Percentiles rank a stretch among this genome's conserved stretches.
Conservation (phyloP, 37 sponge, comb jelly and placozoan species). For the Oopsacas minuta region DNA sequence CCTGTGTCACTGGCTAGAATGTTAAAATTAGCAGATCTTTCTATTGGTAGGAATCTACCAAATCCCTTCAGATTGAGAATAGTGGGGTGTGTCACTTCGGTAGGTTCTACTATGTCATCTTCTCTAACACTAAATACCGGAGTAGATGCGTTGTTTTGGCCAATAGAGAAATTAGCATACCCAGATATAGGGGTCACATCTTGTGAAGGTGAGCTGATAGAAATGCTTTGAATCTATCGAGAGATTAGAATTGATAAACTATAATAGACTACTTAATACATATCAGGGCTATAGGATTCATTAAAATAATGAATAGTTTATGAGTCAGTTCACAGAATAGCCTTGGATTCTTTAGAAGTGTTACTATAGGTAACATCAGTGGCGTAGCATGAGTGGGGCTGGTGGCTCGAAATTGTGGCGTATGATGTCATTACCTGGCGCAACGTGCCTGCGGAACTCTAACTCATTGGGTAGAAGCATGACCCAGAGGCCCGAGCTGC, state of each 20-base stretch:
- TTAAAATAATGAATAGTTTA: too few species aligned
- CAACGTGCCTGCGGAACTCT: too few species aligned
- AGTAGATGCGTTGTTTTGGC: not conserved
- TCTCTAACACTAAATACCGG: not conserved
- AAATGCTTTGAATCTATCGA: not conserved
- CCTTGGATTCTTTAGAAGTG: too few species aligned
- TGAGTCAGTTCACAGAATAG: too few species aligned
- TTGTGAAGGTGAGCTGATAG: not conserved
- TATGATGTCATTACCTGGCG: too few species aligned
- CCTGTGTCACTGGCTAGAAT: constrained; percentile 8
- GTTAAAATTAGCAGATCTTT: not conserved
- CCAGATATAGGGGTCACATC: not conserved
- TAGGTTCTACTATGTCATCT: not conserved
- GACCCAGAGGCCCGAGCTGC: too few species aligned
- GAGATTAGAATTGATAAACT: not conserved
- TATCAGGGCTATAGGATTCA: too few species aligned
- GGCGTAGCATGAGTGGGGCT: too few species aligned
- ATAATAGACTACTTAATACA: too few species aligned
- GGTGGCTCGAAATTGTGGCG: too few species aligned
- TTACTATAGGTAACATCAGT: too few species aligned
- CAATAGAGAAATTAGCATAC: not conserved
- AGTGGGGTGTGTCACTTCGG: not conserved
- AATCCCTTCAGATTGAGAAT: not conserved
- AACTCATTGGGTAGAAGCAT: too few species aligned
- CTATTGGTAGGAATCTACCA: not conserved